Base-by-base conservation (phyloP, 2,888 invertebrate species). In the Caenorhabditis panamensis region DNA sequence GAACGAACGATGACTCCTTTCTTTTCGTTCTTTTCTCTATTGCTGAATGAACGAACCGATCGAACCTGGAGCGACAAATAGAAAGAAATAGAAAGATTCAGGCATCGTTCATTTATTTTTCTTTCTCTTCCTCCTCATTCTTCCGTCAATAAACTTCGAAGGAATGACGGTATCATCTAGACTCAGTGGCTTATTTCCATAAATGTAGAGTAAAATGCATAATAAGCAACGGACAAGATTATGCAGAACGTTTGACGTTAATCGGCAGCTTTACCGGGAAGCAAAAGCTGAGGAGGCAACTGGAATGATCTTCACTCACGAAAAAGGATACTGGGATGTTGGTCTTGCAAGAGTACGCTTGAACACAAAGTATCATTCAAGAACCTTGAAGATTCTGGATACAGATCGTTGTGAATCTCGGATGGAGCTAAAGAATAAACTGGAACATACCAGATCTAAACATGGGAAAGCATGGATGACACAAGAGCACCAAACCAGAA, bases 211-310 rank as follows among this genome's bases (percentile, higher is more conserved):
- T 41, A 3, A 36, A 37, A 24, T 72, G 72, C 72, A 72, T 72
- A 72, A 64, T 72, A 58, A 72, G 36, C 47, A 56, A 53, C 26
- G 16, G 5, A 1, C 31, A 47, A 49, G 58, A 63, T 72, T 72
- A 72, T 72, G 72, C 72, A 64, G 72, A 72, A 72, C 72, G 63
- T 64, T 63, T 63, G 58, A 64, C 72, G 58, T 72, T 64, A 54
- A 53, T 56, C 36, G 22, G 53, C 26, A 26, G 58, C 59, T 56
- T 31, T 31, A 56, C 51, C 24, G n/a, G 51, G 36, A 51, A 28
- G 37, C 56, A n/a, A 28, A 37, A 44, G 62, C 41, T 22, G 51
- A 26, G 31, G 37, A 56, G 28, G 31, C 4, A 31, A n/a, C 24
- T 66, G 47, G 67, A 41, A 56, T 56, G 37, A 68, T 51, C 68